A percentile compares a stretch with the other conserved stretches of the same genome.
Evolutionary conservation across 2,113 vertebrate genomes (phyloP).

Genomic region (Pteronura brasiliensis): DNA sequence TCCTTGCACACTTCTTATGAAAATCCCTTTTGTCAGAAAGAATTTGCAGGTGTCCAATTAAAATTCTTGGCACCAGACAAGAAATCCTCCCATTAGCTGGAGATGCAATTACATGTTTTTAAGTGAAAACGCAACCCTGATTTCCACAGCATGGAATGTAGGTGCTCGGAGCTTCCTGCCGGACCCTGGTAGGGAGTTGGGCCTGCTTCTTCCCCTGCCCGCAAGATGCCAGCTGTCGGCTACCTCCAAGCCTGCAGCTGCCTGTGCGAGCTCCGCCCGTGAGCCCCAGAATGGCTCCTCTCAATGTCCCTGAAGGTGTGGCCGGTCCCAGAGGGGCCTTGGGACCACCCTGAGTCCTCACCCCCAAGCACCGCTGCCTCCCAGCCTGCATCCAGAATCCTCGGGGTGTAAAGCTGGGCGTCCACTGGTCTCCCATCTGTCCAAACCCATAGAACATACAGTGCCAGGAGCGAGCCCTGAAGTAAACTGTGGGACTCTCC

Average conservation of each 20-base stretch:
- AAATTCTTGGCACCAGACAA: constrained; percentile 51
- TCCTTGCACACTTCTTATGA: constrained; percentile 46
- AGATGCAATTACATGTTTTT: not conserved
- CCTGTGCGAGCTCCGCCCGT: rapidly evolving
- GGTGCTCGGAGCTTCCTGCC: not conserved
- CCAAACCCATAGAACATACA: not conserved
- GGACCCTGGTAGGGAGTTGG: rapidly evolving
- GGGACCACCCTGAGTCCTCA: not conserved
- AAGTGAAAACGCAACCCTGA: constrained; percentile 42
- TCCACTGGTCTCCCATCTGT: not conserved
- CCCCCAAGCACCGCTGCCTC: not conserved
- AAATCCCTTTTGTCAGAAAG: constrained; percentile 59
- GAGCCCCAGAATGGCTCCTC: not conserved
- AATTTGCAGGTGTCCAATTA: constrained; percentile 64
- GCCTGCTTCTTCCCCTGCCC: not conserved
- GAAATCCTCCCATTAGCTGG: constrained; percentile 39
- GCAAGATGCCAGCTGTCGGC: not conserved
- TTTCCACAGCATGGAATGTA: not conserved
- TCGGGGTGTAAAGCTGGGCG: not conserved
- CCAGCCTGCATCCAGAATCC: not conserved
- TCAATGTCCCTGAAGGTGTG: not conserved
- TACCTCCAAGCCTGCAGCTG: not conserved
- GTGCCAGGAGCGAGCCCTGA: not conserved
- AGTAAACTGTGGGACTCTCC: not conserved
- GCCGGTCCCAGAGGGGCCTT: not conserved